Evolutionary conservation across 2,113 vertebrate species (phyloP).

Genomic region (Chlamydotis undulata): DNA sequence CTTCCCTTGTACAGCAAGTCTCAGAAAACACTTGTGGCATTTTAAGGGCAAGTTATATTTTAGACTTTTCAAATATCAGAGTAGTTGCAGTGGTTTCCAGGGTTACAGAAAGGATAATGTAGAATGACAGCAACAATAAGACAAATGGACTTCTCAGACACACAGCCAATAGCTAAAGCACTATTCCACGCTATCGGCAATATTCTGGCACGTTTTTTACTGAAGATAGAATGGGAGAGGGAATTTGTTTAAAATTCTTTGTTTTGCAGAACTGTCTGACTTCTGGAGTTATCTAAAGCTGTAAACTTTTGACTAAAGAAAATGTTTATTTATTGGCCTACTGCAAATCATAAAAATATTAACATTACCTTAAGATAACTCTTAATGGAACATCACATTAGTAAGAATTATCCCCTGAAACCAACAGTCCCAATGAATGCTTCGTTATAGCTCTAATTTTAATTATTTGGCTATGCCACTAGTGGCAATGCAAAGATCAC

Average conservation of each 20-base stretch:
- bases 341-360: neutral
- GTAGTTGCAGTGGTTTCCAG: constrained; percentile 13
- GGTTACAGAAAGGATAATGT: constrained; percentile 1
- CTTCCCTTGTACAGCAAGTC: neutral
- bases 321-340: neutral
- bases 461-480: neutral
- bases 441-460: neutral
- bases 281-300: neutral
- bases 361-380: neutral
- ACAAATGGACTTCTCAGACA: constrained; percentile 22
- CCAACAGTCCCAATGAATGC: neutral
- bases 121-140: neutral
- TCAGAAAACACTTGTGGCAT: neutral
- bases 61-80: neutral
- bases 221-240: neutral
- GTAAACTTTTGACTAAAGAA: neutral
- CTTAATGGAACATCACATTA: neutral
- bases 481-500: neutral
- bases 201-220: neutral
- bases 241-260: neutral
- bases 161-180: neutral
- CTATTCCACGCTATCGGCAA: neutral
- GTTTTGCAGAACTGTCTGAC: neutral
- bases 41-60: neutral
- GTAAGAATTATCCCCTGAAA: neutral